Percentiles rank a stretch among this genome's conserved stretches.
These are phyloP conservation scores for Edolisoma coerulescens DNA, from an alignment of 2,113 vertebrate species.

Conservation along the genomic window DNA sequence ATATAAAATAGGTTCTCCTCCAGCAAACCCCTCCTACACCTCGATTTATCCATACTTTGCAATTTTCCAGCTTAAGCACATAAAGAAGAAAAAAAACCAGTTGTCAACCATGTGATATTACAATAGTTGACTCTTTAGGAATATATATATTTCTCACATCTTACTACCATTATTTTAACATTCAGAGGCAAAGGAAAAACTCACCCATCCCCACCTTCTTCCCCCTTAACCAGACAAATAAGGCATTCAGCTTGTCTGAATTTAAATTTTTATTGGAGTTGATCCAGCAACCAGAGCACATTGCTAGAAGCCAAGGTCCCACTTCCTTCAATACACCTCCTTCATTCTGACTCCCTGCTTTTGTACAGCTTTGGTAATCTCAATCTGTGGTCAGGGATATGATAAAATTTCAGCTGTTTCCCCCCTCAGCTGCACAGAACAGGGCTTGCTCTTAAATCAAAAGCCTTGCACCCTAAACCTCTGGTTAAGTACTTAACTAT, in stretches of 20 bases:
- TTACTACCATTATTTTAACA: background rate
- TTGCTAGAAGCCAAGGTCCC: conserved; percentile 43
- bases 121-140: background rate
- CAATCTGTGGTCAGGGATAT: conserved; percentile 56
- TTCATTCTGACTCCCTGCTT: conserved; percentile 58
- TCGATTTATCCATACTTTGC: background rate
- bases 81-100: background rate
- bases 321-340: conserved; percentile 58
- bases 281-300: conserved; percentile 29
- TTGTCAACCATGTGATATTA: background rate
- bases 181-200: conserved; percentile 24
- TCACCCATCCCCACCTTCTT: conserved; percentile 31
- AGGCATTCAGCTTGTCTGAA: conserved; percentile 60
- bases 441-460: conserved; percentile 59
- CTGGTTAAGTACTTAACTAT: conserved; percentile 41
- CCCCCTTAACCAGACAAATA: conserved; percentile 49
- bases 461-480: conserved; percentile 27
- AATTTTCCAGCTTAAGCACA: background rate
- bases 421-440: background rate
- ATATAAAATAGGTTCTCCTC: background rate
- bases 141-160: background rate
- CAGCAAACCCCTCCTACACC: background rate
- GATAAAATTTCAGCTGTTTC: conserved; percentile 63
- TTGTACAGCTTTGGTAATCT: conserved; percentile 54
- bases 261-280: conserved; percentile 62